Percentiles rank a stretch among this genome's conserved stretches.
These are phyloP conservation scores for Paradisaea rubra DNA, from an alignment of 2,113 vertebrate species.

Conservation along the genomic window DNA sequence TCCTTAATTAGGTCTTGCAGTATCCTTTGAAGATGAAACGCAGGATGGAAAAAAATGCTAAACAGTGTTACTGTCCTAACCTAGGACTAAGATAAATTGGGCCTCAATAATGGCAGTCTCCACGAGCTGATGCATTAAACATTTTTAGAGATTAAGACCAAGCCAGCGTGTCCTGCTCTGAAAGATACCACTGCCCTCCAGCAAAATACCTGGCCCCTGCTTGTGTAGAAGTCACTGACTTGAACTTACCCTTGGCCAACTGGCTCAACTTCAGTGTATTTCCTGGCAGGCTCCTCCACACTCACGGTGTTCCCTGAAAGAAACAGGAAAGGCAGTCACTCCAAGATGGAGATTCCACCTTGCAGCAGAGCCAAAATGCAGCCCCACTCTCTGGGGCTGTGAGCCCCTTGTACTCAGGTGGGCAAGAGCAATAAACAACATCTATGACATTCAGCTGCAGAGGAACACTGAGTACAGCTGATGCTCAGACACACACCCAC, in stretches of 20 bases:
- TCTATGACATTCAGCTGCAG: background rate
- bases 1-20: background rate
- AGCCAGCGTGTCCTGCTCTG: background rate
- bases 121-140: background rate
- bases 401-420: background rate
- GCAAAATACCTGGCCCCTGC: background rate
- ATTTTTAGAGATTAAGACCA: background rate
- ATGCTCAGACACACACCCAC: background rate
- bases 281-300: background rate
- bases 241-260: background rate
- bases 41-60: background rate
- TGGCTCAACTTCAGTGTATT: background rate
- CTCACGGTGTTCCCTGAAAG: background rate
- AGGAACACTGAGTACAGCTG: background rate
- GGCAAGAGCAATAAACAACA: background rate
- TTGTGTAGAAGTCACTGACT: background rate
- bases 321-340: background rate
- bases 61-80: background rate
- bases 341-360: background rate
- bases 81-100: background rate
- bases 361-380: background rate
- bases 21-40: background rate
- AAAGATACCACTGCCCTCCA: background rate
- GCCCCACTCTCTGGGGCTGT: background rate
- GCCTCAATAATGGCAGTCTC: background rate